Evolutionary conservation across 2,113 vertebrate species (phyloP), one percentile per base, ranked within the genome.

Genomic region (Hystrix cristata): DNA sequence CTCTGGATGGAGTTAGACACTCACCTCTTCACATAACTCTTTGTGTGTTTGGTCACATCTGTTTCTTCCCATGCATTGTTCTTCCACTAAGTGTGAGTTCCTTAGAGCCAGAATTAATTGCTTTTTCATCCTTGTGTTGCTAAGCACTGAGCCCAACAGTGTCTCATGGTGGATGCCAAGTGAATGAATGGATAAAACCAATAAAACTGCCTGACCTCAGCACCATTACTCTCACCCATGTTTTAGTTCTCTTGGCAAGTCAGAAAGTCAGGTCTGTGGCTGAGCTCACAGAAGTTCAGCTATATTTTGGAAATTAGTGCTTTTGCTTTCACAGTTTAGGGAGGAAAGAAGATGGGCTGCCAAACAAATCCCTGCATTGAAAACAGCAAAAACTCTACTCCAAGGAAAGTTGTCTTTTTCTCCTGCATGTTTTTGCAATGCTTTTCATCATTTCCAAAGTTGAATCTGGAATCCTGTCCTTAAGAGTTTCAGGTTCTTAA

Each of bases 121-220:
- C 43, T 74, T 93, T 96, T 80, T 87, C 87, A 76, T 64, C 71
- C 10, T 76, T 84, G 87, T 80, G 38, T 93, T 79, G 51, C 96
- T 91, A 59, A 97, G 82, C 86, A 55, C 86, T 83, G 71, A 84
- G 76, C 43, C 74, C 86, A 59, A 11, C 57, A 43, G 14, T 65
- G 29, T 79, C 76, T 94, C 79, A 8, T 46, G 27, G 55, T 65
- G 18, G 69, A 38, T 90, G 76, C 60, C 5, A 29, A 92, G 55
- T 84, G 46, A 92, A 64, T 62, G 79, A 81, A 51, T 87, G 64
- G 81, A 78, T 69, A 74, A 91, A 85, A 79, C 79, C 10, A 27
- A 76, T 43, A 69, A 29, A 21, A 27, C 59, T 64, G 19, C 80
- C 79, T 93, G 64, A 89, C 69, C 79, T 87, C 69, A 62, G 79